phyloP scores from a whole-genome alignment of 2,797 vertebrate genomes.

The Hybognathus amarus region DNA sequence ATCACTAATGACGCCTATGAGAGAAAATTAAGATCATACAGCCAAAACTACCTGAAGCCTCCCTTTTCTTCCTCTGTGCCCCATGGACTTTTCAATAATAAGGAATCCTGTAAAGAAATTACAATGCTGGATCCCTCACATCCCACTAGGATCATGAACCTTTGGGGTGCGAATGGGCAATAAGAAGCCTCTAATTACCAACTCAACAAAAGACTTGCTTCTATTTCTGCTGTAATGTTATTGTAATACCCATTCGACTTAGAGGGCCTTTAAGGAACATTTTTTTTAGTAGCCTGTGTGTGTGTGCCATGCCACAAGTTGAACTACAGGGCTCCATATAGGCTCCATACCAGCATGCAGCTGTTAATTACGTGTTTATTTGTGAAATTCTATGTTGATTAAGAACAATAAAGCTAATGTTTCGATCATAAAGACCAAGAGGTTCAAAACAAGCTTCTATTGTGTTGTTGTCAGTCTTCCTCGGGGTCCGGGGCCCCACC shows the following conservation, averaged over 20 bases:
- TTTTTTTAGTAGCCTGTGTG: not conserved
- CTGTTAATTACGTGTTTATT: constrained; percentile 34
- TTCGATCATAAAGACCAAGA: not conserved
- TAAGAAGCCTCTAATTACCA: constrained; percentile 24
- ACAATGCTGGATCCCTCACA: constrained; percentile 29
- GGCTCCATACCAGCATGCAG: not conserved
- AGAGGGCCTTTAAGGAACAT: no score
- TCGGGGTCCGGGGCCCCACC: constrained; percentile 10
- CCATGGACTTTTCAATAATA: constrained; percentile 35
- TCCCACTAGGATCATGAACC: constrained; percentile 35
- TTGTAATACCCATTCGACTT: not conserved
- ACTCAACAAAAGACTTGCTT: constrained; percentile 2
- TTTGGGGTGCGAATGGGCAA: constrained; percentile 33
- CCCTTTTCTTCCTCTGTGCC: constrained; percentile 23
- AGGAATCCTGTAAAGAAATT: constrained; percentile 39
- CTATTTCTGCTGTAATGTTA: not conserved
- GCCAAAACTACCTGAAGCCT: constrained; percentile 32
- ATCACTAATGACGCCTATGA: constrained; percentile 24
- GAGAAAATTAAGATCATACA: constrained; percentile 16
- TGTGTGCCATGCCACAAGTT: not conserved
- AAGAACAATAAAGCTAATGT: not conserved
- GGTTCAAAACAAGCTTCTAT: constrained; percentile 25
- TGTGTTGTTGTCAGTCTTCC: constrained; percentile 54
- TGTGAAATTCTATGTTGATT: constrained; percentile 26
- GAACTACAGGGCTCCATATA: not conserved